These are phyloP conservation scores for Drosophila nasuta DNA, from an alignment of 1,140 invertebrate genomes.

Conservation along the genomic window DNA sequence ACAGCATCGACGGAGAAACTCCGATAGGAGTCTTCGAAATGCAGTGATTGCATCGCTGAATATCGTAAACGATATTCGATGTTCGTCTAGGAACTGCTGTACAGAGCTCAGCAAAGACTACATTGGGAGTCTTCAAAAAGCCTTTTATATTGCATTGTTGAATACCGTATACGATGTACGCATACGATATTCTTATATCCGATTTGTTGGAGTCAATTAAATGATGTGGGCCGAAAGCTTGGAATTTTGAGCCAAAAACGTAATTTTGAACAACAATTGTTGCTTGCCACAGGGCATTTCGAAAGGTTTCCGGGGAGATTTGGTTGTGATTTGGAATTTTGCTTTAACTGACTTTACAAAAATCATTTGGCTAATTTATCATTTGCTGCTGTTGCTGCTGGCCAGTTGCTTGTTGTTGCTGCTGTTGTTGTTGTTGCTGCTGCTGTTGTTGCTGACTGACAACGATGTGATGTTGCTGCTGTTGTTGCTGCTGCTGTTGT, in stretches of 20 bases:
- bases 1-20: constrained; percentile 13
- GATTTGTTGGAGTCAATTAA: constrained; percentile 81
- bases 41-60: constrained; percentile 24
- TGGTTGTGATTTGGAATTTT: constrained; percentile 58
- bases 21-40: constrained; percentile 5
- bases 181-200: constrained; percentile 56
- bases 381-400: constrained; percentile 78
- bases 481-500: background rate
- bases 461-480: constrained; percentile 76
- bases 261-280: constrained; percentile 17
- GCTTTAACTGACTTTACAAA: constrained; percentile 84
- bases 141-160: constrained; percentile 45
- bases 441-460: constrained; percentile 71
- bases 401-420: constrained; percentile 52
- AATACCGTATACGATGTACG: constrained; percentile 35
- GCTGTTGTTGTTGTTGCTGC: constrained; percentile 40
- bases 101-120: constrained; percentile 8
- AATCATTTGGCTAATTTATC: constrained; percentile 84
- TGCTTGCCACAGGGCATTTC: constrained; percentile 1
- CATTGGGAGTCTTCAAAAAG: constrained; percentile 21
- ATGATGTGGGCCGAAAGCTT: constrained; percentile 65
- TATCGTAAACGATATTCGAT: constrained; percentile 6
- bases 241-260: constrained; percentile 24
- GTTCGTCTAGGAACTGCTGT: constrained; percentile 36
- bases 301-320: background rate